phyloP scores from a whole-genome alignment of 1,140 invertebrate species.

The Drosophila takahashii region DNA sequence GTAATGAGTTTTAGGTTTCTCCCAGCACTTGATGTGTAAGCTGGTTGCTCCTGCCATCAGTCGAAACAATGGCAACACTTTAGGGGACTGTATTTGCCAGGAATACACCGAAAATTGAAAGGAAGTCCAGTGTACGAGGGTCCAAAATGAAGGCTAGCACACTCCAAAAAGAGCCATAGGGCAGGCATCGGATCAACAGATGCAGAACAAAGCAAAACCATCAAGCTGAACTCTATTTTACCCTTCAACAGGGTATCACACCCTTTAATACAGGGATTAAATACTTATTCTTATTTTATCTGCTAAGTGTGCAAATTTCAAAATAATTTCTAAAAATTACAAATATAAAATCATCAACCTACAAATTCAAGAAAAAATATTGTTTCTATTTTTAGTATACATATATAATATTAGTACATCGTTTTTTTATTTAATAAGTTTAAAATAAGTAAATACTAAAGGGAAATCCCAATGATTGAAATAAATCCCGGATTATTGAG shows the following conservation, averaged over 20 bases:
- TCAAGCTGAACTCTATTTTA: neutral
- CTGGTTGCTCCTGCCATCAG: slow-evolving; percentile 2
- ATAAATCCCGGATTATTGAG: neutral
- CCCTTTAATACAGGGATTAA: neutral
- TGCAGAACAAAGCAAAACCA: neutral
- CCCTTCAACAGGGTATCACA: neutral
- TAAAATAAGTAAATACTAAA: too few species aligned
- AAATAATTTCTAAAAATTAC: too few species aligned
- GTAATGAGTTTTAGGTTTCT: slow-evolving; percentile 63
- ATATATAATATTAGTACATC: too few species aligned
- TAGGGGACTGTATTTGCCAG: slow-evolving; percentile 1
- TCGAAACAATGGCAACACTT: slow-evolving; percentile 19
- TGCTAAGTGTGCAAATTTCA: too few species aligned
- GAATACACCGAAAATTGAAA: slow-evolving; percentile 7
- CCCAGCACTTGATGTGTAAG: slow-evolving; percentile 16
- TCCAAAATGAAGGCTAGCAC: neutral
- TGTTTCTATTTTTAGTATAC: too few species aligned
- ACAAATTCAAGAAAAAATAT: too few species aligned
- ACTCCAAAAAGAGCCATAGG: neutral
- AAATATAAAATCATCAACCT: too few species aligned
- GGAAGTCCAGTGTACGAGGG: too few species aligned
- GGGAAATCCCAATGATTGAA: neutral
- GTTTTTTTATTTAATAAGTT: too few species aligned
- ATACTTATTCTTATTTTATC: too few species aligned
- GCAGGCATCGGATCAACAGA: neutral